Percentiles rank a stretch among this genome's conserved stretches.
phyloP scores from a whole-genome alignment of 1,140 invertebrate genomes.

The Chironomus striatipennis region DNA sequence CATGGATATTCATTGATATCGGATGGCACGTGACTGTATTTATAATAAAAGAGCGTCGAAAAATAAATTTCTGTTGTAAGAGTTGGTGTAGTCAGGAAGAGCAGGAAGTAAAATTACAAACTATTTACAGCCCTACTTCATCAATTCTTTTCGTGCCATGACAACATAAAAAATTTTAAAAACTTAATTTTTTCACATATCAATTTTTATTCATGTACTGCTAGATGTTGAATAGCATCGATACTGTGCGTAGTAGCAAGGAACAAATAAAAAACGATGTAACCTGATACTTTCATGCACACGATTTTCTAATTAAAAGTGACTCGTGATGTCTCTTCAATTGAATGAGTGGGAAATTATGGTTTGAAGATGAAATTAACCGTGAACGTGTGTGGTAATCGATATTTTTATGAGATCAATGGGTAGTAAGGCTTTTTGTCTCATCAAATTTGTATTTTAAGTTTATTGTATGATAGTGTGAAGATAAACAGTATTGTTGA shows the following conservation, averaged over 20 bases:
- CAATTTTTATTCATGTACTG: no score
- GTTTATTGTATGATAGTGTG: no score
- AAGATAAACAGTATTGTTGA: no score
- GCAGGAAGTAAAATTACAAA: conserved; percentile 22
- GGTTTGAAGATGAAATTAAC: background rate
- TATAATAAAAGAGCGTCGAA: background rate
- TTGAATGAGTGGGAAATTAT: background rate
- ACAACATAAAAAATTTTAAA: background rate
- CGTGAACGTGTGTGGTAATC: background rate
- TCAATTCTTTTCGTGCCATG: background rate
- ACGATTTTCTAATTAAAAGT: conserved; percentile 20
- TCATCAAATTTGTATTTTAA: background rate
- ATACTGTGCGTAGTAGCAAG: background rate
- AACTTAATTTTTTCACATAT: background rate
- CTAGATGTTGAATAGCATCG: background rate
- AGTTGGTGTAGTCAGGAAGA: background rate
- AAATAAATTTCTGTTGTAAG: background rate
- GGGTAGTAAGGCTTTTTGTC: background rate
- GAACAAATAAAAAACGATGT: background rate
- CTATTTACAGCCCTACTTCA: conserved; percentile 5
- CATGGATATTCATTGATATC: conserved; percentile 18
- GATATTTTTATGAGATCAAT: background rate
- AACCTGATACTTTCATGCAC: conserved; percentile 18
- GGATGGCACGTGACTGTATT: conserved; percentile 16
- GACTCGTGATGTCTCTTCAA: background rate